Evolutionary conservation across 2,797 vertebrate species (phyloP), one percentile per base, ranked within the genome.

Genomic region (Channa striata): DNA sequence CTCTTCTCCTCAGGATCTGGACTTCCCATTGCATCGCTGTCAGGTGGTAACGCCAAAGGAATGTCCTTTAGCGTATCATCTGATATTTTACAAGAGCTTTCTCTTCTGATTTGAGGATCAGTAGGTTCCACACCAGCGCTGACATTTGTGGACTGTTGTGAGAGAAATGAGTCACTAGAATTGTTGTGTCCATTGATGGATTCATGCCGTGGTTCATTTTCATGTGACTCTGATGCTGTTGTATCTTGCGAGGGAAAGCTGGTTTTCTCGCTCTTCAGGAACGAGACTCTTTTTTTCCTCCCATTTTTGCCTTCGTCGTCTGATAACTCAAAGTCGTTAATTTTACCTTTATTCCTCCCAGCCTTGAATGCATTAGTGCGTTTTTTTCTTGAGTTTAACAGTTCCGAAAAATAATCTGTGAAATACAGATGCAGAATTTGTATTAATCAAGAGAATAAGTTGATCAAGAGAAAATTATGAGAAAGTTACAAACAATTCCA

Each of bases 301-400:
- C 83, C 68, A 7, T 82, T 92, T 84, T 92, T 90, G 56, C 87
- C 88, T 53, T 95, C 94, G 43, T 94, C 90, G 13, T 96, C 95
- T 40, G 94, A 94, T 61, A 95, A 68, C 3, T 90, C 77, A 81
- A 96, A 96, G 74, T 93, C 75, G 69, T 92, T 92, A 20, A 85
- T 60, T 80, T 93, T 92, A 7, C 53, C 61, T 90, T 91, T 93
- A 25, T 59, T 90, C 4, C 84, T 92, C 52, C 86, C 79, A 1
- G 82, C 50, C 67, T 91, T 92, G 25, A 87, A 84, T 20, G 82
- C 58, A 19, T 72, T 63, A 2, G 76, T 78, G 68, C 54, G 92
- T 72, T 91, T 90, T 70, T 87, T 93, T 76, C 89, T 93, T 57
- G 87, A 90, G 64, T 88, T 91, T 6, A 93, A 64, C 4, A 93